Evolutionary conservation across 2,797 vertebrate genomes (phyloP).

Genomic region (Gallirallus australis): DNA sequence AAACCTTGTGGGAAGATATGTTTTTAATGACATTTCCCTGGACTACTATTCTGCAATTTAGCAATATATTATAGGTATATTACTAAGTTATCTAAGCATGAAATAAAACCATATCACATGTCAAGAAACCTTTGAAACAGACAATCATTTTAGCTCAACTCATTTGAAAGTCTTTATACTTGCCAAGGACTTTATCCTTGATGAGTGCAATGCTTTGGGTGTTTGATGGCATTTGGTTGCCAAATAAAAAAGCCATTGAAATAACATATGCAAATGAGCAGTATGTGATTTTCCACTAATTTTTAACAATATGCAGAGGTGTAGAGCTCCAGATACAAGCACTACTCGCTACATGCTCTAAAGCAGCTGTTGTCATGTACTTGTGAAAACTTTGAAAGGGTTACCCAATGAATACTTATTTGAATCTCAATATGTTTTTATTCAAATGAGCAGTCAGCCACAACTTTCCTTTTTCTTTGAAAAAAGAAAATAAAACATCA

Average conservation of each 20-base stretch:
- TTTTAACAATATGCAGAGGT: not conserved
- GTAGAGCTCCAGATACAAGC: not conserved
- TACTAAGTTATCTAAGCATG: not conserved
- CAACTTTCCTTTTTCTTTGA: not conserved
- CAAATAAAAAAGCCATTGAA: slow-evolving; percentile 25
- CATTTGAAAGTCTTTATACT: not conserved
- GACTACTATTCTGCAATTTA: not conserved
- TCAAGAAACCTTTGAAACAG: not conserved
- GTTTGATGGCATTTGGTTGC: not conserved
- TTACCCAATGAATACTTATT: not conserved
- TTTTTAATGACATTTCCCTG: not conserved
- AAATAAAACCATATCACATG: not conserved
- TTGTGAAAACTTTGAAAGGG: not conserved
- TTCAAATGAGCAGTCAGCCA: not conserved
- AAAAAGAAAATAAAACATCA: not conserved
- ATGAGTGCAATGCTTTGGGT: not conserved
- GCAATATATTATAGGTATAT: not conserved
- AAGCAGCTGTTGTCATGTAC: not conserved
- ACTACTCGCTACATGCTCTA: not conserved
- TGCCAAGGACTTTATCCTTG: not conserved
- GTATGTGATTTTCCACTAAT: not conserved
- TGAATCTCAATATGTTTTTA: slow-evolving; percentile 25
- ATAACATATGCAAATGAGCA: not conserved
- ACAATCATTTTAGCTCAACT: not conserved
- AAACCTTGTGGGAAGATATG: not conserved